Base-by-base conservation (phyloP, 2,113 vertebrate genomes). In the Bufo bufo region DNA sequence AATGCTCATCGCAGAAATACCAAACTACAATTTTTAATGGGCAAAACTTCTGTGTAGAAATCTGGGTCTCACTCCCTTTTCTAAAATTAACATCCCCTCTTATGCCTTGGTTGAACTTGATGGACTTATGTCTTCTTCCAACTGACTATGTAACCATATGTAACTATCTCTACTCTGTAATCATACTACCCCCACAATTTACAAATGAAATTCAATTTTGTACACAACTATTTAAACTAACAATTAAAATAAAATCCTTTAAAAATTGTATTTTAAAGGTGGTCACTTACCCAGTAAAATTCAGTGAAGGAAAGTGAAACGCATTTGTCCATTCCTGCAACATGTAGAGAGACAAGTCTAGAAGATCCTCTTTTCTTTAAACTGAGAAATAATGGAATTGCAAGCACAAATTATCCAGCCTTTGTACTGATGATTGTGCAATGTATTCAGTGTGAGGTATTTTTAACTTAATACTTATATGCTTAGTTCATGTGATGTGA, bases 321-420 rank as follows among this genome's bases (percentile, higher is more conserved):
- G 61, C 13, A 82, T 50, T n/a, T 69, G 11, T 66, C 81, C 81
- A 83, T 83, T 83, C 16, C 49, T 69, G 61, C 11, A 83, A 17
- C 6, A 52, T 52, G 20, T 13, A 11, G 61, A 14, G 47, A 63
- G 12, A 33, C 43, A 23, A 66, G 69, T 33, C 61, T 6, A 69
- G 20, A 83, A 83, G 61, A 23, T 59, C 58, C 56, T 20, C 81
- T 82, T n/a, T 9, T 66, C 63, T 61, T 82, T 12, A 50, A 19
- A 45, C 45, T 17, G 17, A 49, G 52, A 66, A 13, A 23, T 49
- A 50, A 69, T 66, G 63, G 49, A 82, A 61, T 56, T 56, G 54
- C n/a, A 79, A 49, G 58, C 17, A 63, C 20, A 50, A 83, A 20
- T 49, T 3, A 20, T 49, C 3, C 81, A 49, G 33, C 16, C 23